These are phyloP conservation scores for Sander vitreus DNA, from an alignment of 2,113 vertebrate species.

Conservation along the genomic window DNA sequence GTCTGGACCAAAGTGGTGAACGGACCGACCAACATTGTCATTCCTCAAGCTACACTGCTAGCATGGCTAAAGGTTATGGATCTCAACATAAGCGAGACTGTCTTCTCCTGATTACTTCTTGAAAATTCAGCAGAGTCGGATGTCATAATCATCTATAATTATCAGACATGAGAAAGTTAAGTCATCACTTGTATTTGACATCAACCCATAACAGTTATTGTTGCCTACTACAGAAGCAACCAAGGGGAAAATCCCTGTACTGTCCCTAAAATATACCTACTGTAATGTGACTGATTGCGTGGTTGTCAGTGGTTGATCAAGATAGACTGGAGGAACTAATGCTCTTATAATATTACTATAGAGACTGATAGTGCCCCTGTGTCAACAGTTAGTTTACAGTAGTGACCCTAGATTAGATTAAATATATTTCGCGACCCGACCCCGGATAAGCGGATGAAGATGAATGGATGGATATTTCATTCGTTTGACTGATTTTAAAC, in stretches of 20 bases:
- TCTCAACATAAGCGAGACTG: neutral
- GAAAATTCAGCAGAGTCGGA: neutral
- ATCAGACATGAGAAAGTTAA: neutral
- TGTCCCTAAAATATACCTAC: constrained; percentile 29
- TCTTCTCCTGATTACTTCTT: neutral
- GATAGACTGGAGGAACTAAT: neutral
- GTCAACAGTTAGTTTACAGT: neutral
- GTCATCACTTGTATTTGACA: neutral
- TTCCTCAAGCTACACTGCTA: neutral
- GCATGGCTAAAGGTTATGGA: neutral
- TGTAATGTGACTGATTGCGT: neutral
- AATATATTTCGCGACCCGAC: no score
- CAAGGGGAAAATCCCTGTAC: constrained; percentile 51
- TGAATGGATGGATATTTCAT: no score
- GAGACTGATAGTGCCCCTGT: neutral
- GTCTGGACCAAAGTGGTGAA: neutral
- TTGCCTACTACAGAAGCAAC: neutral
- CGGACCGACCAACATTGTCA: neutral
- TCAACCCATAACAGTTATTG: neutral
- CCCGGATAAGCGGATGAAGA: no score
- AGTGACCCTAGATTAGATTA: neutral
- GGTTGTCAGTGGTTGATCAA: constrained; percentile 1
- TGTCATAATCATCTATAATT: neutral
- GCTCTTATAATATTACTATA: neutral
- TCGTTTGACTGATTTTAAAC: neutral